phyloP scores from a whole-genome alignment of 2,888 invertebrate genomes.

The Pandemis cinnamomeana region DNA sequence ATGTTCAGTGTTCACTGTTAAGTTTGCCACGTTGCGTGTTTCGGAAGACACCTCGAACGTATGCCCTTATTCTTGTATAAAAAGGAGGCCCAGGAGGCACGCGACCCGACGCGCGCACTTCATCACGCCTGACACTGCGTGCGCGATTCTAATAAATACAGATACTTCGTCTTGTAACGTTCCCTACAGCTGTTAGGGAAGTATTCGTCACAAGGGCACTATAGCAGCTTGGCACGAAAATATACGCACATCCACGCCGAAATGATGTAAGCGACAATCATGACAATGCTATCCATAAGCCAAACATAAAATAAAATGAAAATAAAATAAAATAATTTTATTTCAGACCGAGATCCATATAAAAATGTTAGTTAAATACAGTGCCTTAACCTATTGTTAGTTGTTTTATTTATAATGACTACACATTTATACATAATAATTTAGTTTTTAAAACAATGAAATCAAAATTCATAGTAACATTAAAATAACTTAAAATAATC shows the following conservation, averaged over 20 bases:
- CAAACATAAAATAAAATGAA: no score
- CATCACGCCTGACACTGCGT: conserved; percentile 55
- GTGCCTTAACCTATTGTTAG: no score
- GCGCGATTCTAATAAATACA: conserved; percentile 65
- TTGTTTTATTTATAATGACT: no score
- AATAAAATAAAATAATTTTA: no score
- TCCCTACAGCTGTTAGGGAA: conserved; percentile 56
- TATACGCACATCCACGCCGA: conserved; percentile 45
- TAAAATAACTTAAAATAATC: no score
- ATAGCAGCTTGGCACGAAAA: conserved; percentile 68
- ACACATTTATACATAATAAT: no score
- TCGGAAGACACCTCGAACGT: conserved; percentile 13
- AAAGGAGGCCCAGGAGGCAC: conserved; percentile 25
- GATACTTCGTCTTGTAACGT: conserved; percentile 55
- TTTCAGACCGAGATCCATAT: no score
- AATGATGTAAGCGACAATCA: neutral
- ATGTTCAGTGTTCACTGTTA: neutral
- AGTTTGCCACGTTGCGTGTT: conserved; percentile 4
- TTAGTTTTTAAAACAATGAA: no score
- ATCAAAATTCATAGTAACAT: no score
- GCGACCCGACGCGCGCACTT: conserved; percentile 30
- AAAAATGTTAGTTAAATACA: no score
- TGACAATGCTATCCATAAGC: no score
- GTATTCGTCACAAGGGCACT: conserved; percentile 60
- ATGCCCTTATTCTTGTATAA: conserved; percentile 15